Conservation (phyloP, 2,797 vertebrate genomes). For the Graptemys geographica region DNA sequence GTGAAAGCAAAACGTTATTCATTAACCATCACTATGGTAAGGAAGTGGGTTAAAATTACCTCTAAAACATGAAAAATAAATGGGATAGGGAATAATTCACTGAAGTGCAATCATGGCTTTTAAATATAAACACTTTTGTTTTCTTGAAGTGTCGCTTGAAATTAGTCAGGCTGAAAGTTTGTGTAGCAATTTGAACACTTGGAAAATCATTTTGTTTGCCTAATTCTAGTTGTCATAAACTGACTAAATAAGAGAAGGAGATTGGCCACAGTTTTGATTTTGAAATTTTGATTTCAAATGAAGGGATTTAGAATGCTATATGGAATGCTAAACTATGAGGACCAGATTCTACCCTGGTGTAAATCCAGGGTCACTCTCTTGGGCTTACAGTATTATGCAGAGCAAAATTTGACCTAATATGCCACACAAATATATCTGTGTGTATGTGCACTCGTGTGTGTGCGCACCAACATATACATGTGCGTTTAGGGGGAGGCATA, state of each 20-base stretch:
- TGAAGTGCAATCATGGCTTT: conserved; percentile 37
- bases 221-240: conserved; percentile 10
- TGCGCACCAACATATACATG: background rate
- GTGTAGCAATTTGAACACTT: conserved; percentile 17
- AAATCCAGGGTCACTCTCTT: background rate
- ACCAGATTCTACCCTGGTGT: background rate
- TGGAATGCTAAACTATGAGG: background rate
- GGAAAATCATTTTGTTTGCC: conserved; percentile 28
- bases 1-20: background rate
- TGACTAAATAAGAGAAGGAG: background rate
- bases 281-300: background rate
- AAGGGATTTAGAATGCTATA: background rate
- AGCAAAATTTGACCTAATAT: background rate
- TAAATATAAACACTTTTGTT: conserved; percentile 44
- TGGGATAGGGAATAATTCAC: background rate
- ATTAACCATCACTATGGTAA: conserved; percentile 44
- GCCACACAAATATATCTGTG: background rate
- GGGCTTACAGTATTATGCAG: background rate
- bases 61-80: conserved; percentile 33
- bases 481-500: background rate
- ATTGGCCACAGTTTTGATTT: background rate
- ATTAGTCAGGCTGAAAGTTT: conserved; percentile 32
- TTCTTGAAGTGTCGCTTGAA: background rate
- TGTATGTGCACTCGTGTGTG: background rate
- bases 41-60: conserved; percentile 14